Base-by-base conservation (phyloP, 1,140 invertebrate genomes). In the Grapholita molesta region DNA sequence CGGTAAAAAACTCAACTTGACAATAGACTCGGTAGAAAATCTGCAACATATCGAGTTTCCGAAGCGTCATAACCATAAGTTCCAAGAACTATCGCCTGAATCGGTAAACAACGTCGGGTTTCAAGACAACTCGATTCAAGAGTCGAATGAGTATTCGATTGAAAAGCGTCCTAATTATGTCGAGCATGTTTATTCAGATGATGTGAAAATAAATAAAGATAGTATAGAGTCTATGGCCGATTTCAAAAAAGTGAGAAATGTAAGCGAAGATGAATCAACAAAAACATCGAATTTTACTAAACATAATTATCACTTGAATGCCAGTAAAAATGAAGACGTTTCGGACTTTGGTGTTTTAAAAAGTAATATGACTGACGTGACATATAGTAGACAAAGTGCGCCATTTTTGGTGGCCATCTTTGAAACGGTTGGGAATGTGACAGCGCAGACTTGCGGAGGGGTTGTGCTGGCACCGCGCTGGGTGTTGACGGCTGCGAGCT, bases 321-420 rank as follows among this genome's bases (percentile, higher is more conserved):
- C 42, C 18, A 48, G 7, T 21, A 5, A 48, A 48, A 48, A 48
- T 6, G 38, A 18, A 48, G 42, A n/a, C n/a, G n/a, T 21, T 48
- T 0, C 21, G 0, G 18, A 48, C 6, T 48, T n/a, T 42, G 1
- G 18, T 1, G 8, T 9, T 61, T 61, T 30, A 25, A 32, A 61
- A 28, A 28, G 12, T 30, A 78, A 73, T 42, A 24, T 32, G 21
- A 69, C 70, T 1, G 12, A 73, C 64, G 55, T n/a, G n/a, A n/a
- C n/a, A n/a, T n/a, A n/a, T n/a, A 33, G 24, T 71, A 69, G 66
- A 69, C 74, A 68, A 0, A 68, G 38, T 2, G 70, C 69, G 64
- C 70, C 74, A 66, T 78, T 75, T 72, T 68, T 80, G 57, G 78
- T 73, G 8, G 77, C 81, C 67, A 83, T 83, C 12, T 83, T 83